Evolutionary conservation across 2,888 invertebrate genomes (phyloP), one percentile per base, ranked within the genome.

Genomic region (Bellardia bayeri): DNA sequence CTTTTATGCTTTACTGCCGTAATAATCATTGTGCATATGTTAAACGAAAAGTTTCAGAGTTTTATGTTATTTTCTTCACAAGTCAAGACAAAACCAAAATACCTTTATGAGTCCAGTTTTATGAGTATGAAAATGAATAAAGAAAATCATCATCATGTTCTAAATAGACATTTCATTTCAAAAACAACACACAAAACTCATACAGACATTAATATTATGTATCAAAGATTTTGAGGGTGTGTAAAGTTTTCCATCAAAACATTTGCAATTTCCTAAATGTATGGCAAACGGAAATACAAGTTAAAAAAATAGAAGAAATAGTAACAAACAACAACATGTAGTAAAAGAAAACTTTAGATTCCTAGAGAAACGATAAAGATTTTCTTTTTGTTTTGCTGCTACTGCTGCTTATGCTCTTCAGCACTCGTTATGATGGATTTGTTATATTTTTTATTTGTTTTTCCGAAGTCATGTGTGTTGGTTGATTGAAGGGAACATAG

Each of bases 71-170:
- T 68, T 56, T 58, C 30, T 9, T 16, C 30, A 71, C 23, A 30
- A 13, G 16, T 13, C 23, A 14, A 13, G 33, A 14, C 23, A 45
- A 30, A 69, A 75, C 3, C 42, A 72, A 75, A 76, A 80, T 66
- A 80, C 83, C 82, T 87, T 76, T 81, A 83, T 66, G 71, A 58
- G 79, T 80, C 45, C 42, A 76, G 71, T 83, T 86, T 86, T 69
- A 79, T 75, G 76, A 33, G 45, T 33, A 69, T 66, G 72, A 13
- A 56, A 72, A 66, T 51, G 33, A 61, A 40, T 11, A 13, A 56
- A 64, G n/a, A 64, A 64, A 74, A 63, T 45, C 11, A 63, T 75
- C 37, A 69, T 63, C 56, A 79, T 58, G n/a, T 75, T 78, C 7
- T 23, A 71, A 78, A 83, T 37, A 54, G 68, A 82, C 75, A 45